phyloP scores from a whole-genome alignment of 2,113 vertebrate genomes.

The Uropsilus gracilis region DNA sequence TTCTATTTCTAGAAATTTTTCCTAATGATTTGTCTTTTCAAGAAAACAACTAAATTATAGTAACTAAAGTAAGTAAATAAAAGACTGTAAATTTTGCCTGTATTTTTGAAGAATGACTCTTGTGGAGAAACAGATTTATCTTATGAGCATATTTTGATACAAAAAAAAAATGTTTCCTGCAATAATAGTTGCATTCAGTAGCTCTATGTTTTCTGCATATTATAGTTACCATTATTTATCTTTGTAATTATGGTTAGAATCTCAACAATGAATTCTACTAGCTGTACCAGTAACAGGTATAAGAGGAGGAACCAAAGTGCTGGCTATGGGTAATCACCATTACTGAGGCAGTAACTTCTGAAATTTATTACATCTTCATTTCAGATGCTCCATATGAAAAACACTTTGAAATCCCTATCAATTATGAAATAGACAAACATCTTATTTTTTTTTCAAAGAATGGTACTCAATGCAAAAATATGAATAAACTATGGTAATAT shows the following conservation, averaged over 20 bases:
- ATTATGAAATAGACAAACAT: neutral
- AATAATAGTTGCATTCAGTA: neutral
- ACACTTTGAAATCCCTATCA: neutral
- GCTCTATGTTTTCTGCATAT: neutral
- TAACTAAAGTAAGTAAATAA: slow-evolving; percentile 42
- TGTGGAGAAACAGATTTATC: slow-evolving; percentile 1
- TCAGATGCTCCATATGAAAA: neutral
- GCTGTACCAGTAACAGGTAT: neutral
- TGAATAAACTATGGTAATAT: neutral
- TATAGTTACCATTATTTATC: neutral
- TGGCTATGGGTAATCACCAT: no score
- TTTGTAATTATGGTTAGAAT: neutral
- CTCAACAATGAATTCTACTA: neutral
- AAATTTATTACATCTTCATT: neutral
- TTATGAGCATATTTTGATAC: neutral
- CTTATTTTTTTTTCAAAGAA: neutral
- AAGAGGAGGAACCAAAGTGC: neutral
- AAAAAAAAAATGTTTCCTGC: slow-evolving; percentile 9
- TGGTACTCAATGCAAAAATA: neutral
- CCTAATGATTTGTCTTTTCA: slow-evolving; percentile 16
- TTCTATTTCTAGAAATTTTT: slow-evolving; percentile 51
- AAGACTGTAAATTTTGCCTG: neutral
- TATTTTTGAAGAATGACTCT: slow-evolving; percentile 2
- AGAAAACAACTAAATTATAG: neutral
- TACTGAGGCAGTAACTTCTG: neutral